Evolutionary conservation across 1,140 invertebrate species (phyloP).

Genomic region (Ooceraea biroi): DNA sequence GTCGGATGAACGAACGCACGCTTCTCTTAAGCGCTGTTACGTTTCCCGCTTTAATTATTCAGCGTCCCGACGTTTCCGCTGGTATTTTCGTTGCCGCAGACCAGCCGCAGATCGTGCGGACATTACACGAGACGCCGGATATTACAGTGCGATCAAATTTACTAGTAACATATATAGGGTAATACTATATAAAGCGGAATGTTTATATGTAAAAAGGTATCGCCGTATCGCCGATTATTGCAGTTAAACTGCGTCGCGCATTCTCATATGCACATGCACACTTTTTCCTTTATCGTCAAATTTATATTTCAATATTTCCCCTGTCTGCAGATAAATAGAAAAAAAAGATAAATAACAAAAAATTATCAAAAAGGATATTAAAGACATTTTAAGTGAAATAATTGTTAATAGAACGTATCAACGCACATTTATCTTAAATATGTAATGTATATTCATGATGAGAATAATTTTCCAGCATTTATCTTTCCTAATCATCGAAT

Average conservation of each 20-base stretch:
- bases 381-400: too few relatives aligned
- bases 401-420: too few relatives aligned
- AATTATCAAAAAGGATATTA: too few relatives aligned
- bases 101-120: background rate
- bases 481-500: background rate
- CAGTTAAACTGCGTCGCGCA: background rate
- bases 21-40: constrained; percentile 55
- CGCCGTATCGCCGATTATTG: background rate
- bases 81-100: constrained; percentile 62
- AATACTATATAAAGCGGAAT: constrained; percentile 6
- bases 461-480: background rate
- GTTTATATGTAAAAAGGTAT: constrained; percentile 14
- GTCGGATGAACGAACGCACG: constrained; percentile 27
- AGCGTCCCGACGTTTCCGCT: constrained; percentile 56
- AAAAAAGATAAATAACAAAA: background rate
- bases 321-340: background rate
- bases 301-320: background rate
- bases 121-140: constrained; percentile 26
- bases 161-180: constrained; percentile 4
- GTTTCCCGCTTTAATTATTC: constrained; percentile 68
- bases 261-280: too few relatives aligned
- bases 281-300: background rate
- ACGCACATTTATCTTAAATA: too few relatives aligned
- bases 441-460: too few relatives aligned
- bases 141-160: constrained; percentile 50